Conservation (phyloP, 92 coral and sea anemone genomes). For the Desmophyllum pertusum region DNA sequence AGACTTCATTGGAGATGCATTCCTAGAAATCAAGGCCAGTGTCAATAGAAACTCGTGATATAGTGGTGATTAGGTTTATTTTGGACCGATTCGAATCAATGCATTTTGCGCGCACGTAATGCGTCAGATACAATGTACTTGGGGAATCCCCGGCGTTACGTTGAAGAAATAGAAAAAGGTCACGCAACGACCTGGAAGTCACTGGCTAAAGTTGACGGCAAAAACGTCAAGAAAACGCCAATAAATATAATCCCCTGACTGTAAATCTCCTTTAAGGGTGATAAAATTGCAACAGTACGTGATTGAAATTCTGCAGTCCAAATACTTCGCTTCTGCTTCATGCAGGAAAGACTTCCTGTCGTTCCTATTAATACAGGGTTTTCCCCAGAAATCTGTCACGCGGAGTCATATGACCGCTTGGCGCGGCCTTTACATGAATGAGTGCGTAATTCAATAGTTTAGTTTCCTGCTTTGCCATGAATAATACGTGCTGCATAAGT, state of each 20-base stretch:
- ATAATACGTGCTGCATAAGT: neutral
- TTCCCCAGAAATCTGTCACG: constrained; percentile 25
- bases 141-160: constrained; percentile 34
- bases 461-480: constrained; percentile 14
- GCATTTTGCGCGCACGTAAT: too few species aligned
- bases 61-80: neutral
- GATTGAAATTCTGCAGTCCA: neutral
- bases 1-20: neutral
- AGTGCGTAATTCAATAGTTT: neutral
- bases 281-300: neutral
- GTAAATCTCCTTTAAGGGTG: neutral
- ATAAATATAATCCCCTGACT: neutral
- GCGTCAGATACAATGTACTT: neutral
- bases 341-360: neutral
- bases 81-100: neutral
- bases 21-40: neutral
- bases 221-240: neutral
- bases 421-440: neutral
- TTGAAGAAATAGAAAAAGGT: neutral
- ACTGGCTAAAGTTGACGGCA: neutral
- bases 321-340: neutral
- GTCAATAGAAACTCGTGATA: constrained; percentile 15
- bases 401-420: constrained; percentile 7
- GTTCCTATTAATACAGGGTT: neutral
- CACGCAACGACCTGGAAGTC: neutral